These are phyloP conservation scores for Tauraco hartlaubi DNA, from an alignment of 2,797 vertebrate genomes.

Conservation along the genomic window DNA sequence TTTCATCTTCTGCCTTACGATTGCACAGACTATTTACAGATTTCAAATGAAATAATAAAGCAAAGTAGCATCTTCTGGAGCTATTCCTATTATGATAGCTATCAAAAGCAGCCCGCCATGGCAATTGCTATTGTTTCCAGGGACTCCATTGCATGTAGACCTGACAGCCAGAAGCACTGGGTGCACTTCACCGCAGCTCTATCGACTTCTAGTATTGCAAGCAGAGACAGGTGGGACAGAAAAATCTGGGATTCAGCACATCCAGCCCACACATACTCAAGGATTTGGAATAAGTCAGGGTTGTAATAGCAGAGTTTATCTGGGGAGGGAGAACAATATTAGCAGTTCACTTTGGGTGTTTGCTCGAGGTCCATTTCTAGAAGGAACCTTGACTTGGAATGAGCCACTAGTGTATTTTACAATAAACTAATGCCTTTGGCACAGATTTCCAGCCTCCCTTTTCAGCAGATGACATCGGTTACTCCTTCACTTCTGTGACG, in stretches of 20 bases:
- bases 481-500: not conserved
- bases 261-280: not conserved
- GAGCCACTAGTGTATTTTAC: fast-evolving
- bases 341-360: not conserved
- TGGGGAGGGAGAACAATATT: not conserved
- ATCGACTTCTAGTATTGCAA: fast-evolving
- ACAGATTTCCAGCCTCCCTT: not conserved
- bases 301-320: fast-evolving
- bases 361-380: not conserved
- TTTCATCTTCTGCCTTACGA: not conserved
- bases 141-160: fast-evolving
- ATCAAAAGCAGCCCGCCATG: fast-evolving
- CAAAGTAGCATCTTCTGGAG: not conserved
- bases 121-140: fast-evolving
- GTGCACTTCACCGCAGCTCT: fast-evolving
- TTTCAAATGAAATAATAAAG: not conserved
- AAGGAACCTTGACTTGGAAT: not conserved
- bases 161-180: not conserved
- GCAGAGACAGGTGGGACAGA: not conserved
- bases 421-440: not conserved
- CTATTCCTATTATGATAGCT: not conserved
- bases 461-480: fast-evolving
- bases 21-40: not conserved
- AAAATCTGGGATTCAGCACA: not conserved
- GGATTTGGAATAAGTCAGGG: not conserved